phyloP scores from a whole-genome alignment of 2,888 invertebrate species.

The Heteromurus nitidus region DNA sequence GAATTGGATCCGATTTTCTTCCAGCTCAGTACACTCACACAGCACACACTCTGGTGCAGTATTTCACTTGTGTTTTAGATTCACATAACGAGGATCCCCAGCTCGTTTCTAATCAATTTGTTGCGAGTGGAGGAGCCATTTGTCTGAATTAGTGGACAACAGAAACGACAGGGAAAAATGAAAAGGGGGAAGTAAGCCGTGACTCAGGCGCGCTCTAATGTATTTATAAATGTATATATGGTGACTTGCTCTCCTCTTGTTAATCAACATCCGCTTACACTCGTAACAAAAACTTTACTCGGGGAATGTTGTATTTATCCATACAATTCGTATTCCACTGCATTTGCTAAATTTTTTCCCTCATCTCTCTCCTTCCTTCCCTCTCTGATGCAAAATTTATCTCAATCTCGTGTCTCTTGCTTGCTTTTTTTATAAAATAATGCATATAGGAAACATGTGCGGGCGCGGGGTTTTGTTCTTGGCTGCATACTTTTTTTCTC shows the following conservation, averaged over 20 bases:
- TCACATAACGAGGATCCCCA: slow-evolving; percentile 58
- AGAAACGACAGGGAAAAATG: slow-evolving; percentile 68
- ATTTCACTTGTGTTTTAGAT: slow-evolving; percentile 25
- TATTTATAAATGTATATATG: slow-evolving; percentile 56
- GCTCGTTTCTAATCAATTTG: slow-evolving; percentile 73
- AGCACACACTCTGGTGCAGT: slow-evolving; percentile 14
- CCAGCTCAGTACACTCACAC: slow-evolving; percentile 25
- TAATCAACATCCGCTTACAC: slow-evolving; percentile 62
- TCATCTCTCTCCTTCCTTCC: slow-evolving; percentile 60
- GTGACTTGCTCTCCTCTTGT: slow-evolving; percentile 52
- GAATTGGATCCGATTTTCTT: slow-evolving; percentile 49
- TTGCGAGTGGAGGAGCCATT: slow-evolving; percentile 73
- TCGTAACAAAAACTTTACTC: slow-evolving; percentile 31
- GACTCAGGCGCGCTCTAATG: slow-evolving; percentile 61
- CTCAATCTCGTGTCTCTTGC: slow-evolving; percentile 69
- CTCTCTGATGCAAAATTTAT: slow-evolving; percentile 74
- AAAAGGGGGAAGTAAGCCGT: slow-evolving; percentile 58
- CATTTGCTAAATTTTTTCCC: slow-evolving; percentile 72
- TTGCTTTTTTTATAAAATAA: neutral
- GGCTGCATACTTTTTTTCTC: neutral
- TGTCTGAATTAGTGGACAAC: slow-evolving; percentile 74
- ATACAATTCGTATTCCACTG: slow-evolving; percentile 5
- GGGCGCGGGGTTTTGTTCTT: too few relatives aligned
- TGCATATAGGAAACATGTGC: too few relatives aligned
- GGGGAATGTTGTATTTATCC: neutral